Percentiles rank a stretch among this genome's conserved stretches.
Evolutionary conservation across 2,888 invertebrate species (phyloP).

Genomic region (Notodromas monacha): DNA sequence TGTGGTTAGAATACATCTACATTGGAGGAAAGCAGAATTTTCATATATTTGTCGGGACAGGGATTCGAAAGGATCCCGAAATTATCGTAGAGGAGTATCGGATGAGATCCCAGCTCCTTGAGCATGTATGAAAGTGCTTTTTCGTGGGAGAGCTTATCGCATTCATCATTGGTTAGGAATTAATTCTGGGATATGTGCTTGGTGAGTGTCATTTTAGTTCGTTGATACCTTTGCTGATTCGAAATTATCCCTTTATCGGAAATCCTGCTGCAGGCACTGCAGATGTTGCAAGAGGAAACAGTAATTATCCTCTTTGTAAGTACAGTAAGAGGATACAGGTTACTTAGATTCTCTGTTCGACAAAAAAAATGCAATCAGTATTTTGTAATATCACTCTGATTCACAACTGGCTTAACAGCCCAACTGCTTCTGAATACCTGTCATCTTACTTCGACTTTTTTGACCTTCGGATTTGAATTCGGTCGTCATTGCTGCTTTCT

Average conservation of each 20-base stretch:
- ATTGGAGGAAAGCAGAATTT: no score
- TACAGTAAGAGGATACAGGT: no score
- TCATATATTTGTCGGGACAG: no score
- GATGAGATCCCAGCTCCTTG: constrained; percentile 57
- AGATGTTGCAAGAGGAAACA: constrained; percentile 45
- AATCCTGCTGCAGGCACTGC: constrained; percentile 33
- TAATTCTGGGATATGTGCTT: constrained; percentile 56
- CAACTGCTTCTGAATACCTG: constrained; percentile 1
- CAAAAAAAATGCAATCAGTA: neutral
- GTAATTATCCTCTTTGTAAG: no score
- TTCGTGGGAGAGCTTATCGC: constrained; percentile 68
- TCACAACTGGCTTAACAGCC: neutral
- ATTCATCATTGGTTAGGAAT: constrained; percentile 72
- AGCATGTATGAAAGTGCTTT: constrained; percentile 72
- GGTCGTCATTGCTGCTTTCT: constrained; percentile 20
- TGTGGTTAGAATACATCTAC: no score
- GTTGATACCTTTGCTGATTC: neutral
- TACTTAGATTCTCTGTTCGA: constrained; percentile 31
- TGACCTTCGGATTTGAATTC: constrained; percentile 11
- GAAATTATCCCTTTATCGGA: no score
- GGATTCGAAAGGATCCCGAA: no score
- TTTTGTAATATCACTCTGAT: neutral
- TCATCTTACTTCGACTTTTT: constrained; percentile 10
- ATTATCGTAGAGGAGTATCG: constrained; percentile 47
- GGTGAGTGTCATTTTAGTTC: constrained; percentile 24